phyloP scores from a whole-genome alignment of 2,113 vertebrate species.

The Ursus arctos region DNA sequence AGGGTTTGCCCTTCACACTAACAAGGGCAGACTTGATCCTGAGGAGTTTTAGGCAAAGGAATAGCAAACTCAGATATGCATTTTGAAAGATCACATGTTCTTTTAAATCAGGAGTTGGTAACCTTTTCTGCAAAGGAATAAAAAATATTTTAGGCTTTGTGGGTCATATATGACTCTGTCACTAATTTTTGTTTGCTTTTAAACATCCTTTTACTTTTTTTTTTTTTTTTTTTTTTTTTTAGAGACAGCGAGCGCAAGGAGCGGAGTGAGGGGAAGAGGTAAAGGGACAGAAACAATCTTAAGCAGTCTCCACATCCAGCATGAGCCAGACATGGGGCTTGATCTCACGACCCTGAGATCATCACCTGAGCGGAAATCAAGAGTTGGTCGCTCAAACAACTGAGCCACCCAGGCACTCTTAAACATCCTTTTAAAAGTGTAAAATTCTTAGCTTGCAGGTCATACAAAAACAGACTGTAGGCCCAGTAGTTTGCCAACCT shows the following conservation, averaged over 20 bases:
- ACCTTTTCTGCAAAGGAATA: constrained; percentile 27
- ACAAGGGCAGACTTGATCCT: background rate
- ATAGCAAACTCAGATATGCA: background rate
- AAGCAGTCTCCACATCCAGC: too few relatives aligned
- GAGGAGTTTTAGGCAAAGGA: background rate
- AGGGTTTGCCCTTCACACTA: background rate
- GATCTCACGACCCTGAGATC: background rate
- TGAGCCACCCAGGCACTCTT: background rate
- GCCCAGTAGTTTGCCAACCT: background rate
- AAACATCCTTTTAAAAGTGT: background rate
- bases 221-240: too few relatives aligned
- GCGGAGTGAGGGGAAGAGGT: too few relatives aligned
- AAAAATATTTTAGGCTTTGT: constrained; percentile 23
- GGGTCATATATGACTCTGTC: background rate
- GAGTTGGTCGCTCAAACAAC: background rate
- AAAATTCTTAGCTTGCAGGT: background rate
- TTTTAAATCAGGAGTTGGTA: background rate
- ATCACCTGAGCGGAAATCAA: background rate
- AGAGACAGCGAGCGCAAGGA: too few relatives aligned
- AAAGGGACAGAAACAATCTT: too few relatives aligned
- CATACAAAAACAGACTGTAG: background rate
- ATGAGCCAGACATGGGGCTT: background rate
- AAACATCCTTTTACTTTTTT: background rate
- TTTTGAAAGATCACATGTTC: constrained; percentile 5
- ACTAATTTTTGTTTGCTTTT: background rate